Conservation (phyloP, 2,888 invertebrate genomes). For the Aphodius sticticus region DNA sequence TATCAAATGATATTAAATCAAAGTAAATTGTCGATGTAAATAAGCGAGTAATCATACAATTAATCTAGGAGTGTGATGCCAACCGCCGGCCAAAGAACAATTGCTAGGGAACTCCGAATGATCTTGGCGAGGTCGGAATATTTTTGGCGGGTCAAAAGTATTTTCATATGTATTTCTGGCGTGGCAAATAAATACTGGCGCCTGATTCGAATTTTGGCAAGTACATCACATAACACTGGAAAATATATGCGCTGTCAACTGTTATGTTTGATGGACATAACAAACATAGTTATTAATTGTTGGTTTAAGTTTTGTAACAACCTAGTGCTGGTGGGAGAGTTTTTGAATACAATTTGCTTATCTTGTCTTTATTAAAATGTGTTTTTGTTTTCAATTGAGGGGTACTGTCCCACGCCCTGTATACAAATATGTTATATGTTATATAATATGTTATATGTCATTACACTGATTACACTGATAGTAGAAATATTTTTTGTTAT, state of each 20-base stretch:
- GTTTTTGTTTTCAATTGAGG: no score
- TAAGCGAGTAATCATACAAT: neutral
- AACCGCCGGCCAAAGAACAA: neutral
- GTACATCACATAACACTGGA: neutral
- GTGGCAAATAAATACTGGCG: neutral
- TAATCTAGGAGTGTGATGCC: neutral
- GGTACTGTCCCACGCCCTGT: no score
- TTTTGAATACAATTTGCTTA: no score
- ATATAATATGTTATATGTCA: no score
- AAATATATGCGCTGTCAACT: neutral
- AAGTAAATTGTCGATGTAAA: neutral
- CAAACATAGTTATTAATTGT: neutral
- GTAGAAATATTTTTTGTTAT: no score
- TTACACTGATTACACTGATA: no score
- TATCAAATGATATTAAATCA: neutral
- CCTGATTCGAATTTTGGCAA: neutral
- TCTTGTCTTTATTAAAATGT: no score
- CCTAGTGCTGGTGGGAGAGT: no score
- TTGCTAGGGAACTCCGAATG: neutral
- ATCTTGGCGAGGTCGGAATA: conserved; percentile 4
- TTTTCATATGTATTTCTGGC: neutral
- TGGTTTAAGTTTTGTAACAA: no score
- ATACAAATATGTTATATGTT: no score
- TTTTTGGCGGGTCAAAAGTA: neutral
- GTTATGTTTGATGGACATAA: neutral